Conservation (phyloP, 2,113 vertebrate species). For the Neoarius graeffei region DNA sequence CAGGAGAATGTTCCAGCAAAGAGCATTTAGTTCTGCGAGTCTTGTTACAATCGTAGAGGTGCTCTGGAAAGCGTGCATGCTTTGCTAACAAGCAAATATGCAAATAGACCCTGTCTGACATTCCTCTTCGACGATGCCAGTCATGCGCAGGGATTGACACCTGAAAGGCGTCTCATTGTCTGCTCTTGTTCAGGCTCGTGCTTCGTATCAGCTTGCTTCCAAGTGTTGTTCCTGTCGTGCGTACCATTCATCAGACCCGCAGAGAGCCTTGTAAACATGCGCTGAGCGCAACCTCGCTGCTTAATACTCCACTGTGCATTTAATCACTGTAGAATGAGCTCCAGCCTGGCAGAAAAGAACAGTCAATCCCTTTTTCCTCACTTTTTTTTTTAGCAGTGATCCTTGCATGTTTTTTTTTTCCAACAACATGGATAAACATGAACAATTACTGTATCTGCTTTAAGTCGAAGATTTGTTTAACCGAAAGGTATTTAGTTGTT, state of each 20-base stretch:
- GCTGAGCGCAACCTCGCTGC: constrained; percentile 5
- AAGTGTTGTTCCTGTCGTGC: constrained; percentile 40
- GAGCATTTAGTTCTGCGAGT: constrained; percentile 32
- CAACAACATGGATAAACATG: constrained; percentile 4
- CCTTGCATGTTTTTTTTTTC: constrained; percentile 8
- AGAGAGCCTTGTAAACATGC: constrained; percentile 51
- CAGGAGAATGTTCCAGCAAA: constrained; percentile 21
- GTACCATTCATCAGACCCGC: constrained; percentile 52
- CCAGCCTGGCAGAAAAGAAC: constrained; percentile 41
- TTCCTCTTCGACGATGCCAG: constrained; percentile 53
- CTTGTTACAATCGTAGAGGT: constrained; percentile 39
- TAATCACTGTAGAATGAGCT: constrained; percentile 56
- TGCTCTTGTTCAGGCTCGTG: constrained; percentile 40
- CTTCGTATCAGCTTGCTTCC: constrained; percentile 50
- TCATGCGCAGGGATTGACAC: constrained; percentile 43
- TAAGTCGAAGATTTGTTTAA: not conserved
- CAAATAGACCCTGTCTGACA: constrained; percentile 54
- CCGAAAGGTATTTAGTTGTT: not conserved
- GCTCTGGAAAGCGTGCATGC: constrained; percentile 34
- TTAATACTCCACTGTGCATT: constrained; percentile 51
- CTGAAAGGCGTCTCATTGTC: constrained; percentile 33
- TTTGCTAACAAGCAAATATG: constrained; percentile 54
- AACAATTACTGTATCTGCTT: not conserved
- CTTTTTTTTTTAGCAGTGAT: constrained; percentile 29
- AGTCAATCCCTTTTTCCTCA: constrained; percentile 37